phyloP scores from a whole-genome alignment of 2,113 vertebrate species.

The Balaeniceps rex region DNA sequence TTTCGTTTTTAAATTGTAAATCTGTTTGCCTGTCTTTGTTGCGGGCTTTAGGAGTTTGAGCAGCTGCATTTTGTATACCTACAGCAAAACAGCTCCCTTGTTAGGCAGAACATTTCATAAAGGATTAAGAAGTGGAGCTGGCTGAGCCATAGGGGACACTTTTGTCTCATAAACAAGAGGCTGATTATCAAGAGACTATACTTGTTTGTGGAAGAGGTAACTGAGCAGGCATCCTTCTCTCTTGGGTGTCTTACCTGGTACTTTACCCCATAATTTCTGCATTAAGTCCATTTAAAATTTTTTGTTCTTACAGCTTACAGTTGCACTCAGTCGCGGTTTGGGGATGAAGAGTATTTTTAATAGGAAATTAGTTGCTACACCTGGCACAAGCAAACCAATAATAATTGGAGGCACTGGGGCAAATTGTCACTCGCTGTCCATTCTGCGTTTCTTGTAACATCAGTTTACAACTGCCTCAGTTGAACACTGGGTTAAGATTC shows the following conservation, averaged over 20 bases:
- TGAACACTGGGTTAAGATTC: background rate
- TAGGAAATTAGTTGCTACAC: background rate
- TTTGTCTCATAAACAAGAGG: slow-evolving; percentile 61
- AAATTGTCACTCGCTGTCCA: rapidly evolving
- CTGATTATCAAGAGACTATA: slow-evolving; percentile 51
- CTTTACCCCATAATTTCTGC: background rate
- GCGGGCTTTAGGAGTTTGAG: background rate
- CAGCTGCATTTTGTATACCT: slow-evolving; percentile 42
- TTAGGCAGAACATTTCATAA: slow-evolving; percentile 7
- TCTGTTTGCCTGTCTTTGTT: background rate
- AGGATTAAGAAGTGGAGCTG: background rate
- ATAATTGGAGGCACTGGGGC: background rate
- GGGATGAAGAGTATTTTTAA: background rate
- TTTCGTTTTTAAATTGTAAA: slow-evolving; percentile 47
- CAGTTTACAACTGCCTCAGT: background rate
- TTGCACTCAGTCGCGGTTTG: background rate
- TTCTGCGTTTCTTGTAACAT: background rate
- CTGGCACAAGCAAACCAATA: background rate
- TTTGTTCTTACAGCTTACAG: background rate
- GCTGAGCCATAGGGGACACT: slow-evolving; percentile 46
- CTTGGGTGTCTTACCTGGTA: slow-evolving; percentile 45
- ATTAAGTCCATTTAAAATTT: background rate
- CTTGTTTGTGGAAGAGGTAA: slow-evolving; percentile 70
- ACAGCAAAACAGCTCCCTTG: slow-evolving; percentile 38
- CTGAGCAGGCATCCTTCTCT: slow-evolving; percentile 60